Evolutionary conservation across 2,797 vertebrate species (phyloP).

Genomic region (Pangasius djambal): DNA sequence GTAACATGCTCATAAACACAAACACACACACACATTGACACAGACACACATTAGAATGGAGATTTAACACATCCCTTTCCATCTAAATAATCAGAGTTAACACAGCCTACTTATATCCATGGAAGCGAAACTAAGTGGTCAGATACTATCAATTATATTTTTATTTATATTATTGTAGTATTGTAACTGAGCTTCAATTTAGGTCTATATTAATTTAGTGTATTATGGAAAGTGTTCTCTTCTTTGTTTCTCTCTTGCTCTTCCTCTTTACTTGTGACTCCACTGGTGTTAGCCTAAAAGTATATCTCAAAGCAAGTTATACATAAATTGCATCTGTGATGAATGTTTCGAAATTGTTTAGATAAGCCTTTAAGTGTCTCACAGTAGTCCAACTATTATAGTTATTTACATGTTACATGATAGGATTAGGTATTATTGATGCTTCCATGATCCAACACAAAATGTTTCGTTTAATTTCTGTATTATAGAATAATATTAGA

Average conservation of each 20-base stretch:
- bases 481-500: neutral
- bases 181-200: neutral
- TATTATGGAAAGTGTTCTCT: neutral
- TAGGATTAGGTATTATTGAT: neutral
- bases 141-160: neutral
- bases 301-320: neutral
- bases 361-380: neutral
- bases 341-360: slow-evolving; percentile 3
- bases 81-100: neutral
- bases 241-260: neutral
- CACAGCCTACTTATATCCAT: neutral
- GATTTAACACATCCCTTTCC: neutral
- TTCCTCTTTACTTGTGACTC: neutral
- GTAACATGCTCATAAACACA: neutral
- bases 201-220: neutral
- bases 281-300: neutral
- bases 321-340: neutral
- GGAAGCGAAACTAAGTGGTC: neutral
- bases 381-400: neutral
- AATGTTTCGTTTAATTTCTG: neutral
- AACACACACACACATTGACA: neutral
- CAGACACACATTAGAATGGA: neutral
- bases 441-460: neutral
- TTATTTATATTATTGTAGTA: neutral
- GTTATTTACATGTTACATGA: neutral